phyloP scores from a whole-genome alignment of 2,888 invertebrate species.

The Digitonthophagus gazella region DNA sequence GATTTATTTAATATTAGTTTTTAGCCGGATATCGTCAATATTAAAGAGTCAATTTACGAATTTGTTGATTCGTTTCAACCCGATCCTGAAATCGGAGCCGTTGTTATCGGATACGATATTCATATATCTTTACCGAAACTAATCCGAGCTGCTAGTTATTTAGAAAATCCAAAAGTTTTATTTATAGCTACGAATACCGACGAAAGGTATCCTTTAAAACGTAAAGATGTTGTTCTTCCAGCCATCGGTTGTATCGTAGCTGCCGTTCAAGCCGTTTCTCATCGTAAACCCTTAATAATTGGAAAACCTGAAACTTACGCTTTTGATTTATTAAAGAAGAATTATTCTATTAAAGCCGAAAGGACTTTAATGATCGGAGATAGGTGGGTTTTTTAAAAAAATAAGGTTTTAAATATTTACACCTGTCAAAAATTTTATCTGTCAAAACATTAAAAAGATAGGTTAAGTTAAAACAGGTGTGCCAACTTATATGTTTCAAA shows the following conservation, averaged over 20 bases:
- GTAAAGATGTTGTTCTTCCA: slow-evolving; percentile 41
- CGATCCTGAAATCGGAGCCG: slow-evolving; percentile 79
- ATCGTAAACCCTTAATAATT: neutral
- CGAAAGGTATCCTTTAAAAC: slow-evolving; percentile 55
- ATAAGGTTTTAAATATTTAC: no score
- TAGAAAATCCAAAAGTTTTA: slow-evolving; percentile 66
- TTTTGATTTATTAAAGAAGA: neutral
- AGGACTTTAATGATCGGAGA: neutral
- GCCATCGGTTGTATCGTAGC: neutral
- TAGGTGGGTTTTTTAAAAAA: neutral
- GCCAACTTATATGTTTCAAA: no score
- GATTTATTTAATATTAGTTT: neutral
- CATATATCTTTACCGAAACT: slow-evolving; percentile 85
- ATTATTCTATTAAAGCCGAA: neutral
- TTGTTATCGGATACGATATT: slow-evolving; percentile 86
- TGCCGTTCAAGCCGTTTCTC: neutral
- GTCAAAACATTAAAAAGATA: no score
- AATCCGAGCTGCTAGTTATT: slow-evolving; percentile 80
- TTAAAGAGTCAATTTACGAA: slow-evolving; percentile 41
- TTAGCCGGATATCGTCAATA: slow-evolving; percentile 31
- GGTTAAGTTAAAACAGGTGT: no score
- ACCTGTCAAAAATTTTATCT: no score
- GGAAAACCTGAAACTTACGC: neutral
- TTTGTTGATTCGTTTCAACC: slow-evolving; percentile 56
- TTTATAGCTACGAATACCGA: slow-evolving; percentile 90